Percentiles rank a stretch among this genome's conserved stretches.
phyloP scores from a whole-genome alignment of 2,113 vertebrate species.

The Brachypteracias leptosomus region DNA sequence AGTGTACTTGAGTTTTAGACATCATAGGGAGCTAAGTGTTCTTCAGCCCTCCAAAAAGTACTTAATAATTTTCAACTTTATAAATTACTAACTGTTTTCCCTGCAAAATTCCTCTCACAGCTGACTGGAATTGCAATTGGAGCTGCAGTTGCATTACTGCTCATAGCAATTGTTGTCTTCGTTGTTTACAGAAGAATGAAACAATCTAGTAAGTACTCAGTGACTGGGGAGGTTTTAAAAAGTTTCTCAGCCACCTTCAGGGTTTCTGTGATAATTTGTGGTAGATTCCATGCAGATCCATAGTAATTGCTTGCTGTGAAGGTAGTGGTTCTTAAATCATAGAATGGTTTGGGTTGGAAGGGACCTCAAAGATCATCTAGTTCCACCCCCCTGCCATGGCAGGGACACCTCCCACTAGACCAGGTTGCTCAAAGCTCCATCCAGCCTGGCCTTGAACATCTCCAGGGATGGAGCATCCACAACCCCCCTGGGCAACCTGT shows the following conservation, averaged over 20 bases:
- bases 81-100: not conserved
- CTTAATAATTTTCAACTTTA: not conserved
- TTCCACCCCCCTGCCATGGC: too few relatives aligned
- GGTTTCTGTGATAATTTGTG: not conserved
- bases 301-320: not conserved
- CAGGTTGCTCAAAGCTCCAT: too few relatives aligned
- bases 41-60: not conserved
- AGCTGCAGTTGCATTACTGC: constrained; percentile 63
- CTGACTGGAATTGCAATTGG: constrained; percentile 82
- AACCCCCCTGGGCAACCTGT: too few relatives aligned
- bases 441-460: too few relatives aligned
- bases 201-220: constrained; percentile 77
- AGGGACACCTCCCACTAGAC: too few relatives aligned
- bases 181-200: constrained; percentile 79
- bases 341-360: too few relatives aligned
- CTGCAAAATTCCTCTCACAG: constrained; percentile 49
- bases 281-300: not conserved
- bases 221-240: not conserved
- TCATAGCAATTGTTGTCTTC: constrained; percentile 75
- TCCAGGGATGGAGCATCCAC: too few relatives aligned
- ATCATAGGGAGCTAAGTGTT: not conserved
- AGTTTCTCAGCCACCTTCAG: not conserved
- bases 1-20: rapidly evolving
- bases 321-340: not conserved
- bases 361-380: too few relatives aligned